phyloP scores from a whole-genome alignment of 2,888 invertebrate genomes.

The Zygaena filipendulae region DNA sequence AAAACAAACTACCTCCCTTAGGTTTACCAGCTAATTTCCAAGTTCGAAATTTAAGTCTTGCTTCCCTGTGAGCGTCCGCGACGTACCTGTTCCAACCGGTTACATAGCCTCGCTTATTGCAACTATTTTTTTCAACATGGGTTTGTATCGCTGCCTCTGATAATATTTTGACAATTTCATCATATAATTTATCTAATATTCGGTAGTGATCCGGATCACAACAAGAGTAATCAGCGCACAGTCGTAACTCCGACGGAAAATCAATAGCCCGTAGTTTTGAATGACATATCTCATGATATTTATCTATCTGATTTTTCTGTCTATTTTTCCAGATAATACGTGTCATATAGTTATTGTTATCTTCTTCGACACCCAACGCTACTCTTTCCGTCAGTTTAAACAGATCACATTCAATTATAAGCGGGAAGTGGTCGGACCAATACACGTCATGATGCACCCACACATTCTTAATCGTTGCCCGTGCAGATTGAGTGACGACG shows the following conservation, averaged over 20 bases:
- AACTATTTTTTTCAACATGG: conserved; percentile 1
- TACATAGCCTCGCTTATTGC: too few species aligned
- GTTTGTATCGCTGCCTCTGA: conserved; percentile 2
- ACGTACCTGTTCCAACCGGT: too few species aligned
- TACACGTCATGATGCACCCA: conserved; percentile 6
- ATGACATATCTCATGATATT: conserved; percentile 3
- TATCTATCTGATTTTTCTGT: too few species aligned
- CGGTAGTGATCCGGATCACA: background rate
- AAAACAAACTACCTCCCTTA: background rate
- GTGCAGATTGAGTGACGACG: conserved; percentile 5
- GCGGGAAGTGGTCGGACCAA: conserved; percentile 13
- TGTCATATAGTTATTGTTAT: too few species aligned
- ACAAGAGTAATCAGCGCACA: conserved; percentile 1
- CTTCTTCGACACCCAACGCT: too few species aligned
- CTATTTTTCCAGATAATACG: too few species aligned
- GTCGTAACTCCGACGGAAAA: background rate
- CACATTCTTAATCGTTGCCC: conserved; percentile 1
- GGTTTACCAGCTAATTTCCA: conserved; percentile 3
- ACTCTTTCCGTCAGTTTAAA: too few species aligned
- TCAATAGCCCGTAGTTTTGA: background rate
- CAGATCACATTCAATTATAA: conserved; percentile 7
- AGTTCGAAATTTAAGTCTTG: conserved; percentile 3
- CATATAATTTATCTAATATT: background rate
- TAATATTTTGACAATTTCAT: conserved; percentile 1
- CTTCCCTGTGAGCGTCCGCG: too few species aligned